Base-by-base conservation (phyloP, 2,888 invertebrate genomes). In the Hydropsyche betteni region DNA sequence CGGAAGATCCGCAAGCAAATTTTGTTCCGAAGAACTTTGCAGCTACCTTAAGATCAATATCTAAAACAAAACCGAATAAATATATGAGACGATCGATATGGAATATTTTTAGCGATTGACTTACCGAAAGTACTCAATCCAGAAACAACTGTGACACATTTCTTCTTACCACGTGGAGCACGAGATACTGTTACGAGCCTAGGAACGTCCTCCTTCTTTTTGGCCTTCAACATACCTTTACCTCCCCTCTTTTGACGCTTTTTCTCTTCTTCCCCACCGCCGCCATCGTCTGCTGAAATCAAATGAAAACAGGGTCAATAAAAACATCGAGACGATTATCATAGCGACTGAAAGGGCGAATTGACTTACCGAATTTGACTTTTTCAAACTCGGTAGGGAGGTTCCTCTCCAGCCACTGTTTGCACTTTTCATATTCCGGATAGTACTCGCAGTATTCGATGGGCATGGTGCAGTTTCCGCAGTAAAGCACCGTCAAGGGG, bases 1-100 rank as follows among this genome's bases (percentile, higher is more conserved):
- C 98, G 8, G 99, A 99, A 6, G 98, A 97, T n/a, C 99, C 99
- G 86, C 99, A 99, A 5, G 99, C 98, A 88, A 99, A 99, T 85
- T 94, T 96, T 75, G 95, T 95, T 55, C 98, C 97, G 87, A 99
- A 99, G 84, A 95, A 97, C 85, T 99, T 99, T 44, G 98, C 95
- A 74, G 99, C 99, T 79, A 96, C 96, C 87, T 99, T 99, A 77
- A 99, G 87, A 85, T 99, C 99, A 85, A 99, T 97, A 85, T 96
- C 98, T 97, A 86, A 50, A 78, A 77, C 34, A 68, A 75, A 4
- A 34, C 12, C 12, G 51, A 51, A 51, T 10, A 24, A 24, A 24
- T 10, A n/a, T n/a, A n/a, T n/a, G 1, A 51, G 1, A 51, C 12
- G 12, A 12, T 51, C 51, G 10, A 14, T 51, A 69, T 58, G 16